Conservation (phyloP, 1,140 invertebrate genomes). For the Lerema accius region DNA sequence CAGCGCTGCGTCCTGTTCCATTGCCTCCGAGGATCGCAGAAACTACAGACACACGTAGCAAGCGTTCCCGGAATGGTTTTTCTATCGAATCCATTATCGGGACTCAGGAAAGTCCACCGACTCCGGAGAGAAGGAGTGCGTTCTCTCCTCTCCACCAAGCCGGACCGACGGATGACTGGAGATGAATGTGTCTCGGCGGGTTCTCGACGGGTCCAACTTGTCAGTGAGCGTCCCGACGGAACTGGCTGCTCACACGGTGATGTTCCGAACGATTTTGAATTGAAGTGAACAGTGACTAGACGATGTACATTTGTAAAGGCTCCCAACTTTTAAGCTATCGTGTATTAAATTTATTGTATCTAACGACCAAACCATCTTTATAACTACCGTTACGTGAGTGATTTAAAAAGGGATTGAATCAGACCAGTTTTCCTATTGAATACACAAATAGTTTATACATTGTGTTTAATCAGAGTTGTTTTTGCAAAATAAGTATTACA, state of each 20-base stretch:
- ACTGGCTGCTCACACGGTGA: background rate
- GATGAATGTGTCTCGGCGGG: conserved; percentile 73
- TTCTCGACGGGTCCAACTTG: conserved; percentile 23
- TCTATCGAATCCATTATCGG: conserved; percentile 80
- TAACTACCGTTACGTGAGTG: conserved; percentile 45
- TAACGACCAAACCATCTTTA: conserved; percentile 48
- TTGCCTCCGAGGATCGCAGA: conserved; percentile 65
- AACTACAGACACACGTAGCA: conserved; percentile 64
- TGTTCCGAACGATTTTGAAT: conserved; percentile 19
- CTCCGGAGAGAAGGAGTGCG: conserved; percentile 67
- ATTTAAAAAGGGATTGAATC: conserved; percentile 34
- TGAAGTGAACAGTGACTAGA: conserved; percentile 24
- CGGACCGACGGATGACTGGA: conserved; percentile 80
- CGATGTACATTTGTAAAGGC: conserved; percentile 32
- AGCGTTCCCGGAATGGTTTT: conserved; percentile 77
- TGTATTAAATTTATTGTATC: conserved; percentile 33
- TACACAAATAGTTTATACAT: conserved; percentile 24
- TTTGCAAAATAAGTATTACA: conserved; percentile 40
- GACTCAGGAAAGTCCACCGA: conserved; percentile 53
- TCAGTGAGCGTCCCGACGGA: conserved; percentile 45
- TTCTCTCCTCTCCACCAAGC: conserved; percentile 74
- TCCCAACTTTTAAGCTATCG: conserved; percentile 21
- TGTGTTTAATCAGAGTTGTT: conserved; percentile 15
- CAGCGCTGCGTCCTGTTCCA: conserved; percentile 70
- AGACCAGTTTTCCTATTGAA: conserved; percentile 12